phyloP scores from a whole-genome alignment of 2,888 invertebrate genomes.

The Drosophila meridionalis region DNA sequence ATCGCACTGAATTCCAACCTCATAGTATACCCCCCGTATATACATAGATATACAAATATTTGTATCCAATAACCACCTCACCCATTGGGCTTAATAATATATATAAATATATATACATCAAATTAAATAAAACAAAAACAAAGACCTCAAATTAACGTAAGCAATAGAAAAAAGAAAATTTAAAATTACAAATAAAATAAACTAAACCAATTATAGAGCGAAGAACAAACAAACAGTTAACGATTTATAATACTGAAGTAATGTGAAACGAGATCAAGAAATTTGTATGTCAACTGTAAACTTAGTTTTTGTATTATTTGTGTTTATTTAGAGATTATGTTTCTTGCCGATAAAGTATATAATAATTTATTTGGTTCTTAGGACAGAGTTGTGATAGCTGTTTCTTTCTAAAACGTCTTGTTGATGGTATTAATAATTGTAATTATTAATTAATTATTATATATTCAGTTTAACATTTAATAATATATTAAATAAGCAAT shows the following conservation, averaged over 20 bases:
- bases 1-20: constrained; percentile 1
- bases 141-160: constrained; percentile 25
- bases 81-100: constrained; percentile 13
- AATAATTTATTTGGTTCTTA: constrained; percentile 29
- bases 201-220: background rate
- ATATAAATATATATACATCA: background rate
- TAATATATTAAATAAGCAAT: constrained; percentile 31
- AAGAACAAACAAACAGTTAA: constrained; percentile 36
- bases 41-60: constrained; percentile 1
- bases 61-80: constrained; percentile 14
- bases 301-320: constrained; percentile 10
- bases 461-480: constrained; percentile 16
- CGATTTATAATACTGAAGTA: constrained; percentile 24
- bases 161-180: constrained; percentile 23
- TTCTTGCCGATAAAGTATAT: constrained; percentile 47
- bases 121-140: background rate
- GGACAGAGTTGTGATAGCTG: constrained; percentile 54
- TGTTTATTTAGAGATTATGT: constrained; percentile 2
- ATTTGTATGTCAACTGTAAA: constrained; percentile 25
- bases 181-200: background rate
- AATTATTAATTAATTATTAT: constrained; percentile 4
- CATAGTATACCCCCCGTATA: constrained; percentile 8
- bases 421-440: constrained; percentile 33
- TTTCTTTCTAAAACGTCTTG: constrained; percentile 40
- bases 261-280: constrained; percentile 10